Conservation (phyloP, 2,888 invertebrate genomes). For the Chaetoderma sp. region DNA sequence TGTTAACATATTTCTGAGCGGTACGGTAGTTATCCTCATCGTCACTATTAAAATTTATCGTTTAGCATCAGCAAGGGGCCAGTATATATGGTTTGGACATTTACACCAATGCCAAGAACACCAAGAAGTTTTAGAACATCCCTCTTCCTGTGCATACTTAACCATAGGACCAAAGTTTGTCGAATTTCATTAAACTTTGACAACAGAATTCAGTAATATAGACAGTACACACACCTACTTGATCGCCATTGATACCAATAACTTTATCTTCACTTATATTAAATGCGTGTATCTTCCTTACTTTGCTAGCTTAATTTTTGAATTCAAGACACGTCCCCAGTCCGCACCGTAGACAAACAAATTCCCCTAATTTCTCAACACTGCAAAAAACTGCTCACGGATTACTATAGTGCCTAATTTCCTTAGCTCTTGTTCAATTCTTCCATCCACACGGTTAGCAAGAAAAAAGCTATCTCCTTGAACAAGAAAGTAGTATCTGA, state of each 20-base stretch:
- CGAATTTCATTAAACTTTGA: background rate
- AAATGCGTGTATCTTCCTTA: background rate
- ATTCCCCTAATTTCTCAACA: slow-evolving; percentile 1
- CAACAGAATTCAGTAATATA: background rate
- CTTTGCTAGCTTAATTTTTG: background rate
- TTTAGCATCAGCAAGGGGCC: background rate
- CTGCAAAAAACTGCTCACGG: background rate
- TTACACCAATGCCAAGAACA: background rate
- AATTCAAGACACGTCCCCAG: slow-evolving; percentile 1
- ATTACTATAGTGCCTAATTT: no score
- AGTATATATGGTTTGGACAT: background rate
- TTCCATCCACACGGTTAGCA: slow-evolving; percentile 1
- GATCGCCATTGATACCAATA: background rate
- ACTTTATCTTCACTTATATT: background rate
- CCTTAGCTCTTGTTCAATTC: slow-evolving; percentile 4
- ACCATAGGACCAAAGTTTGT: background rate
- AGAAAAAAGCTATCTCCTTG: slow-evolving; percentile 7
- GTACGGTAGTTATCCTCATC: no score
- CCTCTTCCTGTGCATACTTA: background rate
- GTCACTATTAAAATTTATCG: no score
- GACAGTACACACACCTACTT: background rate
- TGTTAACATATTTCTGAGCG: no score
- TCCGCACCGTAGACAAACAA: background rate
- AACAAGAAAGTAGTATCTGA: background rate
- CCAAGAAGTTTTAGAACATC: background rate